Conservation (phyloP, 1,140 invertebrate genomes). For the Atta texana region DNA sequence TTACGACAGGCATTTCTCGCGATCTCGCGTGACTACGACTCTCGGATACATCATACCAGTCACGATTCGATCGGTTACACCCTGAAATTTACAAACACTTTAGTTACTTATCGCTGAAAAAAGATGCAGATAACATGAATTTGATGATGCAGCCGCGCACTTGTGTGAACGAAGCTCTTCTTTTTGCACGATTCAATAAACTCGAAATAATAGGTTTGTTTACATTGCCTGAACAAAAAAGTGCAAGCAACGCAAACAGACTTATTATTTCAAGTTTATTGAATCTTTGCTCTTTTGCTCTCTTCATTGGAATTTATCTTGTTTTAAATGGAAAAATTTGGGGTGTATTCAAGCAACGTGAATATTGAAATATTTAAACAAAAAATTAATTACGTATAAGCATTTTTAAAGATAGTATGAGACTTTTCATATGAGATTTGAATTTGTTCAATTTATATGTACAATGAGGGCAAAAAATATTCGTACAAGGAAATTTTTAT, state of each 20-base stretch:
- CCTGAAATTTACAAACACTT: slow-evolving; percentile 5
- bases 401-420: not conserved
- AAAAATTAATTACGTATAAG: not conserved
- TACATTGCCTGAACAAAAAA: too few relatives aligned
- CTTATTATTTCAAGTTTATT: not conserved
- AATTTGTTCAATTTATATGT: not conserved
- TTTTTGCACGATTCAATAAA: not conserved
- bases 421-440: not conserved
- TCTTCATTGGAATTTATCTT: too few relatives aligned
- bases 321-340: too few relatives aligned
- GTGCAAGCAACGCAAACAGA: too few relatives aligned
- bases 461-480: too few relatives aligned
- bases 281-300: too few relatives aligned
- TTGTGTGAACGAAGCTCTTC: not conserved
- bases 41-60: not conserved
- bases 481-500: too few relatives aligned
- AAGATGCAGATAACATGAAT: not conserved
- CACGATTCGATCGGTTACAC: slow-evolving; percentile 19
- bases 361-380: too few relatives aligned
- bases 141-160: not conserved
- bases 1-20: slow-evolving; percentile 12
- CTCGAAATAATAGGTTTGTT: not conserved
- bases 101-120: not conserved
- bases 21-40: slow-evolving; percentile 37
- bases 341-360: too few relatives aligned